Evolutionary conservation across 2,797 vertebrate species (phyloP).

Genomic region (Poecile montanus): DNA sequence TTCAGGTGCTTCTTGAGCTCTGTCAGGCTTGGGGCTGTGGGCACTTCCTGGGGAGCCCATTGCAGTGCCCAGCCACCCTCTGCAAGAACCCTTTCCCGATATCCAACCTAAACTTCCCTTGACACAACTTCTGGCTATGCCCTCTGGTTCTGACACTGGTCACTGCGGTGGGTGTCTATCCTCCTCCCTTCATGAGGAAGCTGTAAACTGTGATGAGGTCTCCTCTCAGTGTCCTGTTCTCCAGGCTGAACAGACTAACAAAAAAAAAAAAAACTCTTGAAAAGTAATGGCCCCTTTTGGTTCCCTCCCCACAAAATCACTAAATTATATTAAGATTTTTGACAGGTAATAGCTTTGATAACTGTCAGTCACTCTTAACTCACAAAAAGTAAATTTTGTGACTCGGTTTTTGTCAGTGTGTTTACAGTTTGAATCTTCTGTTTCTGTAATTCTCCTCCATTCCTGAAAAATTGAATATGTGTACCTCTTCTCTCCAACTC

Average conservation of each 20-base stretch:
- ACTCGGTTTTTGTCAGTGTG: background rate
- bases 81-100: background rate
- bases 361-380: background rate
- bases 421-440: background rate
- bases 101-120: background rate
- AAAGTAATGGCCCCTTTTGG: background rate
- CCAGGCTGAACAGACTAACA: background rate
- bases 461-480: background rate
- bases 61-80: background rate
- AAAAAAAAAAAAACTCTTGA: background rate
- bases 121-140: background rate
- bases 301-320: background rate
- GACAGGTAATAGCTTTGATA: background rate
- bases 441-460: background rate
- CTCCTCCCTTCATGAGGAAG: background rate
- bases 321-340: background rate
- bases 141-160: background rate
- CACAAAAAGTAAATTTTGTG: background rate
- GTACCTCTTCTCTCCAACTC: background rate
- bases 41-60: background rate
- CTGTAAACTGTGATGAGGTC: background rate
- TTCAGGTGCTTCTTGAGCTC: background rate
- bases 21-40: background rate
- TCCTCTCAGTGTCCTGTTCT: background rate
- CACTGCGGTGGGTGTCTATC: background rate